These are phyloP conservation scores for Dryobota labecula DNA, from an alignment of 2,888 invertebrate genomes.

Conservation along the genomic window DNA sequence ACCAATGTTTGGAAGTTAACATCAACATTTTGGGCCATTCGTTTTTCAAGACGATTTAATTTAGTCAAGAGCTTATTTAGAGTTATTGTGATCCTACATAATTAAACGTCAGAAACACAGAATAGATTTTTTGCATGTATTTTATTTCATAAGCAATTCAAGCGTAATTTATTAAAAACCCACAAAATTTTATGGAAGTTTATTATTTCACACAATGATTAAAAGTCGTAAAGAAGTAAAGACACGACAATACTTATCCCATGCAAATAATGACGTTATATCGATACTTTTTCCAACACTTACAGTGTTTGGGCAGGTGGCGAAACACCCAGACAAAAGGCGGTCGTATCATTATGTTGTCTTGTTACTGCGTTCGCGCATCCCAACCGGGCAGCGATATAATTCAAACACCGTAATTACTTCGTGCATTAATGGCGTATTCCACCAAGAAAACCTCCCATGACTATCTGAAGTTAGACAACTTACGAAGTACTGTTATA, in stretches of 20 bases:
- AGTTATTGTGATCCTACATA: conserved; percentile 24
- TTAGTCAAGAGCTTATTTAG: conserved; percentile 21
- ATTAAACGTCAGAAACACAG: conserved; percentile 21
- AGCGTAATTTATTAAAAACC: not conserved
- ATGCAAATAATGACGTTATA: not conserved
- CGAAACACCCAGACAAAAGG: conserved; percentile 89
- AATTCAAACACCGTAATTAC: conserved; percentile 86
- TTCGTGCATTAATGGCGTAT: conserved; percentile 80
- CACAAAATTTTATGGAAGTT: not conserved
- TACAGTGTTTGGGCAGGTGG: conserved; percentile 89
- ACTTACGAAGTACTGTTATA: conserved; percentile 51
- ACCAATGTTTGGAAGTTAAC: conserved; percentile 3
- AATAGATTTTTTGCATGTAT: not conserved
- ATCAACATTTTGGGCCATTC: conserved; percentile 25
- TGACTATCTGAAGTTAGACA: conserved; percentile 67
- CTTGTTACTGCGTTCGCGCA: conserved; percentile 89
- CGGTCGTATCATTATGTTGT: conserved; percentile 89
- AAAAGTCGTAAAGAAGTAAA: not conserved
- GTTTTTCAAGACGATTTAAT: conserved; percentile 35
- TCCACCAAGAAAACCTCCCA: conserved; percentile 72
- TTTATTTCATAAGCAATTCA: not conserved
- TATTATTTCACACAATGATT: too few species aligned
- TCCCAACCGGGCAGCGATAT: conserved; percentile 80
- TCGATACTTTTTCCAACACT: conserved; percentile 75
- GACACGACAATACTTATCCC: not conserved